Base-by-base conservation (phyloP, 37 sponge, comb jelly and placozoan genomes). In the Spongia lamella region DNA sequence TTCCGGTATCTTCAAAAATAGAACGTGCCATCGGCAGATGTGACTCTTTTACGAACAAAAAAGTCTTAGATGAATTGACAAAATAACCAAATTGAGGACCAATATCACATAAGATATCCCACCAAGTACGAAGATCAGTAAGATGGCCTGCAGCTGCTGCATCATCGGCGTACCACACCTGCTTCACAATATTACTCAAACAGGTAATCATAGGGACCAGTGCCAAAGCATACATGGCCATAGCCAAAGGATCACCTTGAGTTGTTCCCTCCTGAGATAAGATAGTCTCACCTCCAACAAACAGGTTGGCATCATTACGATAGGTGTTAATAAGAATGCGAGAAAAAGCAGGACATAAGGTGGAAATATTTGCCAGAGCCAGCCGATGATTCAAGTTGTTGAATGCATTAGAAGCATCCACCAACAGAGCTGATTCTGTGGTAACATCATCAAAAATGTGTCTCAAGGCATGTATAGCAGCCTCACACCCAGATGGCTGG, bases 401-500 rank as follows among this genome's bases (percentile, higher is more conserved):
- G 9, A 43, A 43, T 13, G 47, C 47, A 43, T 43, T 43, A 51
- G 57, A 60, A 27, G 68, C 79, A 64, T 66, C 68, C 35, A 53
- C 66, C 27, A 66, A 35, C 55, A 66, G 22, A 15, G 66, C 61
- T 38, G 67, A 66, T 36, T 80, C 72, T 43, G 81, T 80, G 16
- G 33, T 27, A 38, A 43, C 50, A 60, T 71, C 72, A n/a, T 33
- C 72, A 61, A 61, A 80, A 3, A 80, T 30, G 7, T 24, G 30
- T 32, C 51, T 16, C 83, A 82, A 61, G 14, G 83, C 54, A 64
- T 82, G 83, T 22, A 73, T 47, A 19, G 83, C 73, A 27, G 83
- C 73, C 37, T 82, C 83, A 66, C 74, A 72, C n/a, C 83, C 83
- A 36, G 74, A 63, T n/a, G 61, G 56, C 21, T 82, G 83, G n/a